Conservation (phyloP, 2,797 vertebrate genomes). For the Microctenopoma stevenorrisi region DNA sequence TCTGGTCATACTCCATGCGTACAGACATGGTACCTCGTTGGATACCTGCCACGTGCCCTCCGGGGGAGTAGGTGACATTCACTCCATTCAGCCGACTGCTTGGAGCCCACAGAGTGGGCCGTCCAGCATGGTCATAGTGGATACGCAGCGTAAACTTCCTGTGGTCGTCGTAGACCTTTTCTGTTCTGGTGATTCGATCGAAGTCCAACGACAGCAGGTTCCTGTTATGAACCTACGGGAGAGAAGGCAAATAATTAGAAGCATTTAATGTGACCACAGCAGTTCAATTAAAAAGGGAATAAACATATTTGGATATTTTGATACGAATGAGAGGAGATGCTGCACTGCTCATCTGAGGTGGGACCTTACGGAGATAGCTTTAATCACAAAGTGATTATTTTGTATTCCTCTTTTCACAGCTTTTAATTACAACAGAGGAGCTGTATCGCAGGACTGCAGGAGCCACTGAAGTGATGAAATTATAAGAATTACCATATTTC, state of each 20-base stretch:
- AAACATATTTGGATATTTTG: constrained; percentile 24
- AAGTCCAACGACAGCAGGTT: constrained; percentile 97
- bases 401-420: constrained; percentile 60
- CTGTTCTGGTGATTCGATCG: constrained; percentile 96
- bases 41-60: constrained; percentile 94
- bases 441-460: constrained; percentile 66
- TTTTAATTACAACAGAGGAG: constrained; percentile 67
- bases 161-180: constrained; percentile 99
- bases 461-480: constrained; percentile 65
- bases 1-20: constrained; percentile 97
- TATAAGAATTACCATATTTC: constrained; percentile 71
- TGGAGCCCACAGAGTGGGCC: constrained; percentile 98
- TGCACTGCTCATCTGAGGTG: constrained; percentile 43
- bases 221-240: constrained; percentile 93
- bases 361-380: constrained; percentile 42
- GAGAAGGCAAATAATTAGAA: constrained; percentile 9
- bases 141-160: constrained; percentile 97
- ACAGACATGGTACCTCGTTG: constrained; percentile 98
- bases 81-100: constrained; percentile 96
- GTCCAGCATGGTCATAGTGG: constrained; percentile 93
- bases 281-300: constrained; percentile 12
- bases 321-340: constrained; percentile 30
- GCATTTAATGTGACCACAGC: constrained; percentile 15
- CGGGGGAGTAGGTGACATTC: constrained; percentile 95
- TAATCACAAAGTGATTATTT: constrained; percentile 63